Evolutionary conservation across 2,888 invertebrate species (phyloP), one percentile per base, ranked within the genome.

Genomic region (Corbicula japonica): DNA sequence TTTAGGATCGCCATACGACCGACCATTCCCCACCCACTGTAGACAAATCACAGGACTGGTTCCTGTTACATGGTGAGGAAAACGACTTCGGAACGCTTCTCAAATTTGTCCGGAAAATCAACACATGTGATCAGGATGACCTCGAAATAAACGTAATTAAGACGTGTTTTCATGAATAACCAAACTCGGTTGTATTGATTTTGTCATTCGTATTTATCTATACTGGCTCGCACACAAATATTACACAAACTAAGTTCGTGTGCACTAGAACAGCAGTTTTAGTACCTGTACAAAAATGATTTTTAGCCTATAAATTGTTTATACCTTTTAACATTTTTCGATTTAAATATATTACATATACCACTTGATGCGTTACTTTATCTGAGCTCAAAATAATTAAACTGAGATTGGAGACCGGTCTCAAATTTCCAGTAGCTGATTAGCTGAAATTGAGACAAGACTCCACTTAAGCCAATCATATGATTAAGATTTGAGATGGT

Each of bases 41-140:
- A 8, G 88, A 89, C 68, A 28, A 76, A 10, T 76, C 80, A 5
- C 89, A 89, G 66, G 87, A 89, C 72, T 87, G 85, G 85, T 46
- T 61, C 34, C 63, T 88, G 5, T 62, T 89, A 21, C 70, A 72
- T 32, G 86, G 79, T 15, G 62, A 65, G 41, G 89, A 89, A 66
- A 80, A 81, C 46, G 69, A 77, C 34, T 81, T 75, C 44, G 77
- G 86, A 10, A 88, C 89, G 6, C 68, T 86, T 23, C 70, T 89
- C 1, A 87, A 84, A 56, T 84, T 88, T 62, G 71, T 77, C 38
- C 50, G 89, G 34, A 83, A 85, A 54, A 62, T 88, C 1, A 72
- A 76, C 66, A 88, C 87, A 10, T 89, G 89, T 76, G 89, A 89
- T 48, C 38, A 56, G 0, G 68, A 86, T 1, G 87, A 89, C 46